phyloP scores from a whole-genome alignment of 2,113 vertebrate genomes.

The Trematomus loennbergii region DNA sequence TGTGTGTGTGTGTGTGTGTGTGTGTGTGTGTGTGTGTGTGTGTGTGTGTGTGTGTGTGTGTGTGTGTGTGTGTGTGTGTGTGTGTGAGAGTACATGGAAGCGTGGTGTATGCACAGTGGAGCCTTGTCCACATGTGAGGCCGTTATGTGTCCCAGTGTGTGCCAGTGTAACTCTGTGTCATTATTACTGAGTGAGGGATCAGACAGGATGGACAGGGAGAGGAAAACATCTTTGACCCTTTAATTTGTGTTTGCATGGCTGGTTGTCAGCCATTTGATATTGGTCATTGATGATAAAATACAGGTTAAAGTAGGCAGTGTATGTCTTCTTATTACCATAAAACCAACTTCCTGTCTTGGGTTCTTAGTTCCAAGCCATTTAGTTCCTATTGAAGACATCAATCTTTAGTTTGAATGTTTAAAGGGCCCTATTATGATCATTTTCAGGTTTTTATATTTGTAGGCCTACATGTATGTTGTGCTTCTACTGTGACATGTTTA shows the following conservation, averaged over 20 bases:
- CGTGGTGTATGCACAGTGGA: constrained; percentile 32
- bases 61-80: no score
- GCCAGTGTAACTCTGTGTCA: constrained; percentile 17
- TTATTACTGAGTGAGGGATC: neutral
- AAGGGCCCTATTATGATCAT: no score
- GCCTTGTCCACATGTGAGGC: constrained; percentile 59
- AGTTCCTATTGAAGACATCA: neutral
- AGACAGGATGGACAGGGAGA: constrained; percentile 1
- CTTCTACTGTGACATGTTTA: no score
- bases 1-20: neutral
- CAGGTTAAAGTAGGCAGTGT: no score
- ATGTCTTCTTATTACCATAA: neutral
- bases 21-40: no score
- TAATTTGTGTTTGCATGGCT: no score
- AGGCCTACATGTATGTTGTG: no score
- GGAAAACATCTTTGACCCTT: neutral
- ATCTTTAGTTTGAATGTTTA: no score
- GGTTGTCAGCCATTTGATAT: no score
- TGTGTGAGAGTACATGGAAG: neutral
- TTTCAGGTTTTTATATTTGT: no score
- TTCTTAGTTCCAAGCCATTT: neutral
- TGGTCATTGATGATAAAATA: no score
- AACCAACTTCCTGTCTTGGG: neutral
- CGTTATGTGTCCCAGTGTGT: constrained; percentile 45
- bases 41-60: no score